These are phyloP conservation scores for Hypothenemus hampei DNA, from an alignment of 1,140 invertebrate species.

Conservation along the genomic window DNA sequence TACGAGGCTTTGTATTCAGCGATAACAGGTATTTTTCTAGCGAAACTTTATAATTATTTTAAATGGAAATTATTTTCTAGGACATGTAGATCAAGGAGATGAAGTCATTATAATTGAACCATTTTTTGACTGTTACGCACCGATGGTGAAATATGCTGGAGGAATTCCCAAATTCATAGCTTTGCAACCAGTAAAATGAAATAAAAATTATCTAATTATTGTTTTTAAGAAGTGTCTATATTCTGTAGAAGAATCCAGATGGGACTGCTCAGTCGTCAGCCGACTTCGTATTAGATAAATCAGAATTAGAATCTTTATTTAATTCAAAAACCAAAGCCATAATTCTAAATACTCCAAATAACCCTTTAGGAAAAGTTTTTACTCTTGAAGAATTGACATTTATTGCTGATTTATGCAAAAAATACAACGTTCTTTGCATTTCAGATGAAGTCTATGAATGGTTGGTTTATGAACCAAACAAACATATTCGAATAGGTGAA, in stretches of 20 bases:
- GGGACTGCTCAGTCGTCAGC: slow-evolving; percentile 52
- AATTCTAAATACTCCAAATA: slow-evolving; percentile 94
- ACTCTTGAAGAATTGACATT: slow-evolving; percentile 63
- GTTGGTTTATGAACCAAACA: slow-evolving; percentile 81
- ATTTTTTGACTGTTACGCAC: slow-evolving; percentile 96
- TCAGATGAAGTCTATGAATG: slow-evolving; percentile 99
- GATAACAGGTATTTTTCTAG: slow-evolving; percentile 61
- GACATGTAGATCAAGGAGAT: slow-evolving; percentile 70
- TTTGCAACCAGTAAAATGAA: slow-evolving; percentile 66
- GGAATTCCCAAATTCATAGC: slow-evolving; percentile 85
- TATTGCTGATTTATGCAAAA: slow-evolving; percentile 85
- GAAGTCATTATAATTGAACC: slow-evolving; percentile 95
- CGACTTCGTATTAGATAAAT: slow-evolving; percentile 85
- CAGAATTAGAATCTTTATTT: slow-evolving; percentile 80
- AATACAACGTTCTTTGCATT: slow-evolving; percentile 87
- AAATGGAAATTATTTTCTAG: slow-evolving; percentile 49
- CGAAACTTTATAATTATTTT: background rate
- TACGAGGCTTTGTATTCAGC: slow-evolving; percentile 87
- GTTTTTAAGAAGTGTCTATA: background rate
- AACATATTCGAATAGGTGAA: slow-evolving; percentile 59
- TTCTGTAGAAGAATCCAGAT: slow-evolving; percentile 28
- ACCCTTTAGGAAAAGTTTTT: slow-evolving; percentile 92
- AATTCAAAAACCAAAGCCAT: slow-evolving; percentile 90
- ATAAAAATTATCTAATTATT: background rate
- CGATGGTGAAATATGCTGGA: slow-evolving; percentile 85